Evolutionary conservation across 2,888 invertebrate genomes (phyloP).

Genomic region (Eristalis tenax): DNA sequence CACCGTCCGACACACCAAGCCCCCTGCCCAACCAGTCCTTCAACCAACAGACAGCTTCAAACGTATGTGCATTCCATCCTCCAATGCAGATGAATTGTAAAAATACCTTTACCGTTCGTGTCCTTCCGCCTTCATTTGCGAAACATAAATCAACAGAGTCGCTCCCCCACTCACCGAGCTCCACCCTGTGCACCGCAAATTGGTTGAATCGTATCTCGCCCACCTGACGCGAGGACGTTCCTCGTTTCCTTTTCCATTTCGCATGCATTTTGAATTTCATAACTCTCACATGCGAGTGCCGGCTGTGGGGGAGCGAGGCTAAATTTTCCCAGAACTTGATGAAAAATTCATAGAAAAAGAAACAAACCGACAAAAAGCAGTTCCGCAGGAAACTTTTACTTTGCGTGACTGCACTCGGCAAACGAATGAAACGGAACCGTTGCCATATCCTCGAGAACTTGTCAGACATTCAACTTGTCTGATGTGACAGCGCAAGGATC

Average conservation of each 20-base stretch:
- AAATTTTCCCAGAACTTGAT: constrained; percentile 50
- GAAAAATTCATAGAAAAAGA: constrained; percentile 64
- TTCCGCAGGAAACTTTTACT: constrained; percentile 60
- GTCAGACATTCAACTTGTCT: constrained; percentile 62
- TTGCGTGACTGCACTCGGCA: constrained; percentile 68
- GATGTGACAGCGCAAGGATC: constrained; percentile 35
- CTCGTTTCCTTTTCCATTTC: not conserved
- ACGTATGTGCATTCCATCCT: constrained; percentile 2
- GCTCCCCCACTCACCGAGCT: not conserved
- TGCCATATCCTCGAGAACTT: constrained; percentile 57
- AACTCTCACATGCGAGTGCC: not conserved
- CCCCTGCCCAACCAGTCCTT: not conserved
- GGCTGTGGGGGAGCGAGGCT: not conserved
- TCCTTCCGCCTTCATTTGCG: constrained; percentile 50
- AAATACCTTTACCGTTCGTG: constrained; percentile 39
- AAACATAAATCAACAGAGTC: constrained; percentile 58
- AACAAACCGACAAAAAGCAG: not conserved
- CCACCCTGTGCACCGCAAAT: constrained; percentile 45
- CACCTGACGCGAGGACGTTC: constrained; percentile 2
- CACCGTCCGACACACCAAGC: not conserved
- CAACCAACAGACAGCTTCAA: not conserved
- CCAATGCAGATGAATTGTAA: constrained; percentile 59
- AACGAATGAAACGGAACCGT: constrained; percentile 48
- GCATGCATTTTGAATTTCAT: constrained; percentile 51
- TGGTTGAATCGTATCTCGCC: constrained; percentile 57